Conservation (phyloP, 2,797 vertebrate genomes). For the Linurgus olivaceus region DNA sequence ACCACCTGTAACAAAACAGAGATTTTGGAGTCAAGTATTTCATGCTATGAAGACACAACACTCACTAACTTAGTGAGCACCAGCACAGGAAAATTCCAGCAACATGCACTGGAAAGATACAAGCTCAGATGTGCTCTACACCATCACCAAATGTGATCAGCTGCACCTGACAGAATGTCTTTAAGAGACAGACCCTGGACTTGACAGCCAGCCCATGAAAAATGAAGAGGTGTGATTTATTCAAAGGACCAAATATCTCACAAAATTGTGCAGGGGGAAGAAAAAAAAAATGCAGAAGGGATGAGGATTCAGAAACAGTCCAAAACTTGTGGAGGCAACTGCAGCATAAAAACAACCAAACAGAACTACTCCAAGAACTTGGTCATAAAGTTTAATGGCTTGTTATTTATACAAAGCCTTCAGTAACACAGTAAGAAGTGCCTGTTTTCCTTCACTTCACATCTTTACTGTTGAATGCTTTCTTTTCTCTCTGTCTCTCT, state of each 20-base stretch:
- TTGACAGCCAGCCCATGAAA: not conserved
- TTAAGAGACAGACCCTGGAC: not conserved
- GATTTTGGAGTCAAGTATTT: not conserved
- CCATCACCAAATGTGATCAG: not conserved
- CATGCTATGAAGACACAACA: not conserved
- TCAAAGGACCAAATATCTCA: not conserved
- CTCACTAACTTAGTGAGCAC: not conserved
- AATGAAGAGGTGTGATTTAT: not conserved
- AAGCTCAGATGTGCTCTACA: not conserved
- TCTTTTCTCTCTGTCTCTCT: not conserved
- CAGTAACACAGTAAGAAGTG: not conserved
- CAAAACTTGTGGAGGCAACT: not conserved
- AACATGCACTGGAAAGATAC: not conserved
- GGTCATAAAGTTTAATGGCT: slow-evolving; percentile 9
- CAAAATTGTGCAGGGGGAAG: not conserved
- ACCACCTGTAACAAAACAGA: not conserved
- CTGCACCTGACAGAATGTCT: not conserved
- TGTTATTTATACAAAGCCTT: not conserved
- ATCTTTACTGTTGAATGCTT: not conserved
- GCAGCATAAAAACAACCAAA: not conserved
- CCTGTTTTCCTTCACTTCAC: not conserved
- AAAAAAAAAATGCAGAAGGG: not conserved
- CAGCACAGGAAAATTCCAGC: not conserved
- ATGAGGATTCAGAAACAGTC: not conserved
- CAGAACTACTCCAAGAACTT: not conserved